Evolutionary conservation across 2,888 invertebrate genomes (phyloP).

Genomic region (Hemaris fuciformis): DNA sequence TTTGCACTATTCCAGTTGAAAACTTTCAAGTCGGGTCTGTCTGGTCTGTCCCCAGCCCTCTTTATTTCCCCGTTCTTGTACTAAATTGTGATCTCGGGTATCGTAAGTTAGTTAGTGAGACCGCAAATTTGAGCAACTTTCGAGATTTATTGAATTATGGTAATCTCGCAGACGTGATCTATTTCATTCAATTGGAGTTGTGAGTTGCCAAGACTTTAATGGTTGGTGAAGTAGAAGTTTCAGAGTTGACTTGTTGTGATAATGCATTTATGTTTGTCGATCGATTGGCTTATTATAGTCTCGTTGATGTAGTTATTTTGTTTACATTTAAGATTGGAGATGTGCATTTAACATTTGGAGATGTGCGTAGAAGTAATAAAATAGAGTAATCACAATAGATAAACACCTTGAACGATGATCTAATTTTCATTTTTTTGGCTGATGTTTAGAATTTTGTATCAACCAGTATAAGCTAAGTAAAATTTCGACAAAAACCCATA

Average conservation of each 20-base stretch:
- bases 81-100: conserved; percentile 11
- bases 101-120: conserved; percentile 11
- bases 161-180: not conserved
- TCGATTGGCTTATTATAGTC: too few relatives aligned
- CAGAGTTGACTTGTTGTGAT: not conserved
- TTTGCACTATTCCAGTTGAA: conserved; percentile 23
- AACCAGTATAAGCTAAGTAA: too few relatives aligned
- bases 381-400: too few relatives aligned
- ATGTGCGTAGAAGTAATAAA: too few relatives aligned
- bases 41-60: conserved; percentile 3
- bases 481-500: too few relatives aligned
- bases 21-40: conserved; percentile 7
- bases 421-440: too few relatives aligned
- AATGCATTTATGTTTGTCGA: not conserved
- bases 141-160: conserved; percentile 10
- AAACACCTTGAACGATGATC: too few relatives aligned
- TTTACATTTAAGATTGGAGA: too few relatives aligned
- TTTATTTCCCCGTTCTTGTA: conserved; percentile 6
- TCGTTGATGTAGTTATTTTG: too few relatives aligned
- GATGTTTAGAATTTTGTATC: too few relatives aligned
- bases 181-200: not conserved
- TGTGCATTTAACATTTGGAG: too few relatives aligned
- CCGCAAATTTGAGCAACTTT: conserved; percentile 3
- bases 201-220: not conserved
- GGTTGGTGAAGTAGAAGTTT: not conserved